Evolutionary conservation across 30 jellyfish, hydroid and myxozoan genomes (phyloP), one percentile per base, ranked within the genome.

Genomic region (Aurelia sp.): DNA sequence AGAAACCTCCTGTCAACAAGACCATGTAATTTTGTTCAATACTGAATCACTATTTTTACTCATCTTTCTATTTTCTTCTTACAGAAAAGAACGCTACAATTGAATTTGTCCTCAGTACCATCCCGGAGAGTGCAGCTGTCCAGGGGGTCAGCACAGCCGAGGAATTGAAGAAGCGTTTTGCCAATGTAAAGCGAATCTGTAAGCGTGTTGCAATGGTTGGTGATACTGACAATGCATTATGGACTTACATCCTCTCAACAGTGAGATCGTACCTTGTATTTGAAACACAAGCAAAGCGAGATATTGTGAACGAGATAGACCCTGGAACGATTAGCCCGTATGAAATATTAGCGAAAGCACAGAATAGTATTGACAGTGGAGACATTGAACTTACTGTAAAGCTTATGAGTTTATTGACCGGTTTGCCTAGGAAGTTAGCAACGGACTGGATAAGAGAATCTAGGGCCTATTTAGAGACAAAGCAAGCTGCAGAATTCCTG

Each of bases 181-280:
- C 79, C 10, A 81, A 71, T 13, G 98, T 93, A 7, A 86, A 93
- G 82, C 40, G 81, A 11, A 64, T 79, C 22, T 87, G 98, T 76
- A 82, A 83, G n/a, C 90, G 89, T 21, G 98, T 93, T 62, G 98
- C 97, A 6, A 73, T 88, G 97, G 94, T 93, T 6, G 97, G 82
- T 12, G 91, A 88, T 6, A 78, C 78, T 57, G 97, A 89, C 19
- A 94, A 92, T 53, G 84, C 97, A 15, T 41, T 93, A 19, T 74
- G 96, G 91, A 87, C 90, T 12, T 87, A 88, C 64, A 23, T 70
- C 23, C 82, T 93, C 31, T 93, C 98, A 13, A 61, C 81, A 22
- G n/a, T 93, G 16, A 83, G 92, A 27, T 93, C 98, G 16, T 70
- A 82, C 27, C 81, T 88, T 9, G 89, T 82, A 13, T 67, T 81